Evolutionary conservation across 2,113 vertebrate genomes (phyloP).

Genomic region (Malurus alboscapulatus): DNA sequence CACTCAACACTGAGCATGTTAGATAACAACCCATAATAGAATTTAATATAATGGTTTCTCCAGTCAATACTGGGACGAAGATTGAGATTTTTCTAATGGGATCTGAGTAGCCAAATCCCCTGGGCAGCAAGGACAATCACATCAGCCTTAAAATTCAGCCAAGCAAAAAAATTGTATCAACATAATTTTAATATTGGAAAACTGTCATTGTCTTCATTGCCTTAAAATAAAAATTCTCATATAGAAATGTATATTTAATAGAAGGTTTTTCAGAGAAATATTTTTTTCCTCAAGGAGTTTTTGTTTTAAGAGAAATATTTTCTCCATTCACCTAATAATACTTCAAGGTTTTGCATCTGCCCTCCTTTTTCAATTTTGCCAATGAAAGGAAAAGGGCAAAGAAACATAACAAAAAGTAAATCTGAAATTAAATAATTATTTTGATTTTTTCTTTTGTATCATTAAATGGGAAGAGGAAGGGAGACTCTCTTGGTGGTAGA

Average conservation of each 20-base stretch:
- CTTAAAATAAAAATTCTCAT: background rate
- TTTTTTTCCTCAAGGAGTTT: background rate
- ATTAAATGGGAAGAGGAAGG: background rate
- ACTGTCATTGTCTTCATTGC: background rate
- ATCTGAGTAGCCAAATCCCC: background rate
- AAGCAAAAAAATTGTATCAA: background rate
- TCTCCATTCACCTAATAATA: background rate
- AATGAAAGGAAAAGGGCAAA: background rate
- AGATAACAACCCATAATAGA: slow-evolving; percentile 21
- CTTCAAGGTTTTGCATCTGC: background rate
- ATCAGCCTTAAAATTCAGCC: background rate
- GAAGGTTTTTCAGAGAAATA: background rate
- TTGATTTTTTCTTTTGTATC: background rate
- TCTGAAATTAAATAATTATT: background rate
- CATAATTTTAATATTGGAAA: slow-evolving; percentile 3
- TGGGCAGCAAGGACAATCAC: background rate
- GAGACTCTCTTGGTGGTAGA: background rate
- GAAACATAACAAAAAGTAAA: background rate
- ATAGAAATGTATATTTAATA: background rate
- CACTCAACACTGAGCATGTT: slow-evolving; percentile 1
- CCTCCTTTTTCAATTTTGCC: background rate
- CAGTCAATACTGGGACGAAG: slow-evolving; percentile 13
- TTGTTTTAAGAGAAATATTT: background rate
- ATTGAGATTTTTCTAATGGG: background rate
- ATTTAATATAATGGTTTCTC: slow-evolving; percentile 11